Conservation (phyloP, 1,140 invertebrate genomes). For the Ladona fulva region DNA sequence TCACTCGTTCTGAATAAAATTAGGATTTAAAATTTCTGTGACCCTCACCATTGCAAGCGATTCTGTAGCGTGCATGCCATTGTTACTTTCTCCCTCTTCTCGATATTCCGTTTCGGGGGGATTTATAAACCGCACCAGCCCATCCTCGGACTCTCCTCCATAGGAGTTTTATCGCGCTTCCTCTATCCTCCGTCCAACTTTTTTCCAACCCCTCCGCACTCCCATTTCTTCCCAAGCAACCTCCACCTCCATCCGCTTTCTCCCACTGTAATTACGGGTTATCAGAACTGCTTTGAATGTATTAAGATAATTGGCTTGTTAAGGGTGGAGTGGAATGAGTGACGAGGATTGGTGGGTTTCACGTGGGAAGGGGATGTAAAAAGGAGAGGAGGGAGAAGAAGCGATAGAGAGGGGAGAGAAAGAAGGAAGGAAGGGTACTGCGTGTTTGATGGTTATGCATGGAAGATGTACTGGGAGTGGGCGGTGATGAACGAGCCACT, state of each 20-base stretch:
- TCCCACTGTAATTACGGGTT: not conserved
- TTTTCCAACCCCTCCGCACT: not conserved
- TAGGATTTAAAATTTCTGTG: no score
- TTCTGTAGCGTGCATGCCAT: no score
- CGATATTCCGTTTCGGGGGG: no score
- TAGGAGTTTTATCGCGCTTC: no score
- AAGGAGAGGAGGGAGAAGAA: not conserved
- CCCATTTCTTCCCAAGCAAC: not conserved
- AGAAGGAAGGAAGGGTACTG: not conserved
- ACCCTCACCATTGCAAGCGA: no score
- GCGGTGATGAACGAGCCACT: no score
- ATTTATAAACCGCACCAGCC: no score
- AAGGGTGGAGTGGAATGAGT: not conserved
- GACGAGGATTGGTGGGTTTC: not conserved
- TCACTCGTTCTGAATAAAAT: no score
- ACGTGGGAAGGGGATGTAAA: not conserved
- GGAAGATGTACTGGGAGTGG: no score
- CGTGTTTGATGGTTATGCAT: not conserved
- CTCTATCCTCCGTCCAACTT: no score
- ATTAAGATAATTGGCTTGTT: constrained; percentile 7
- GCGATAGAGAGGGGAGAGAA: not conserved
- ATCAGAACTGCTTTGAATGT: not conserved
- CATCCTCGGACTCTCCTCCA: no score
- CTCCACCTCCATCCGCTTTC: not conserved
- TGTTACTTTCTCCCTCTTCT: no score